These are phyloP conservation scores for Caenorhabditis latens DNA, from an alignment of 1,140 invertebrate species.

Conservation along the genomic window DNA sequence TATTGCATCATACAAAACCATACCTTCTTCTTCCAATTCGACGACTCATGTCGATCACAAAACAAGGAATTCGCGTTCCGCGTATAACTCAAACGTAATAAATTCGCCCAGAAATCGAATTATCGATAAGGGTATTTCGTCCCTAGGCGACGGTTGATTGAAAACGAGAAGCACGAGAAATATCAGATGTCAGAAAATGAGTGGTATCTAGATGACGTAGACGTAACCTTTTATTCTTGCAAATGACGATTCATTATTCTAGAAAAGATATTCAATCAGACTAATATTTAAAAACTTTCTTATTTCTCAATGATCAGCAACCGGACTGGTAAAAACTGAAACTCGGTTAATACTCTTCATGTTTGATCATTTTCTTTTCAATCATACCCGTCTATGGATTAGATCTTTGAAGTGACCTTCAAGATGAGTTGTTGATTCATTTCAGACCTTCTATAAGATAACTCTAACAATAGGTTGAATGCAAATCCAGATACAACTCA, in stretches of 20 bases:
- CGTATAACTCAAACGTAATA: not conserved
- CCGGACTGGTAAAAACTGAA: no score
- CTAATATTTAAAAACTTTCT: no score
- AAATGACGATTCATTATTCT: not conserved
- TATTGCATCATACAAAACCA: no score
- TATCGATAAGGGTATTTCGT: constrained; percentile 21
- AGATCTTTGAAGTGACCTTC: no score
- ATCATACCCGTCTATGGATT: no score
- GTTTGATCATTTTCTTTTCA: no score
- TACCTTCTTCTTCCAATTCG: no score
- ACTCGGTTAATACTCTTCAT: no score
- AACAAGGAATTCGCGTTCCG: not conserved
- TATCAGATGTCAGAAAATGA: constrained; percentile 7
- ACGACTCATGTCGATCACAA: not conserved
- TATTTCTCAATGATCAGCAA: no score
- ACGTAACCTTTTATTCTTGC: not conserved
- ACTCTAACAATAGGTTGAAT: no score
- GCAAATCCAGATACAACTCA: not conserved
- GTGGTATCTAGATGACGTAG: not conserved
- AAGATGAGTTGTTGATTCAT: no score
- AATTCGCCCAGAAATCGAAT: not conserved
- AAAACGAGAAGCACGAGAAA: not conserved
- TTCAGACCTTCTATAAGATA: no score
- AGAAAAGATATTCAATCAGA: not conserved
- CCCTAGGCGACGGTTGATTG: constrained; percentile 6